phyloP scores from a whole-genome alignment of 1,140 invertebrate species.

The Drosophila funebris region DNA sequence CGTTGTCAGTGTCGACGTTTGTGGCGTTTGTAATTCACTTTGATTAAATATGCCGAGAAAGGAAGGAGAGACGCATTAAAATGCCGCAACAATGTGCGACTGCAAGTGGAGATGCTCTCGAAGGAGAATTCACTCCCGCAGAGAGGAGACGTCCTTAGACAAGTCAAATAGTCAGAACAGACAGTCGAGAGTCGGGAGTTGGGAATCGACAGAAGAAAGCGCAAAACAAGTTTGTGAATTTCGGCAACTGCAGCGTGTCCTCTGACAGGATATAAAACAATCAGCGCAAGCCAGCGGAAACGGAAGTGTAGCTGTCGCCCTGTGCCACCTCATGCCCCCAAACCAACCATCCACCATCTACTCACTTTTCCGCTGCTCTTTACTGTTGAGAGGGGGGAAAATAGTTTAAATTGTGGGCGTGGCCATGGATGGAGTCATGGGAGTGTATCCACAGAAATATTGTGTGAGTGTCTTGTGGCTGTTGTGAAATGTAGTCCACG shows the following conservation, averaged over 20 bases:
- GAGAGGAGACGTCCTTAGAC: constrained; percentile 14
- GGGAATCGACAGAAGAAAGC: constrained; percentile 51
- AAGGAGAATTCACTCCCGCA: background rate
- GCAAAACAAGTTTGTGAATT: constrained; percentile 78
- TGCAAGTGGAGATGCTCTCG: constrained; percentile 18
- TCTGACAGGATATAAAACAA: constrained; percentile 83
- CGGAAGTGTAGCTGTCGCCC: constrained; percentile 63
- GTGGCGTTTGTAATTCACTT: constrained; percentile 76
- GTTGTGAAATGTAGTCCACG: constrained; percentile 68
- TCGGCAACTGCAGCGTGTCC: constrained; percentile 62
- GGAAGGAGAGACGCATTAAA: constrained; percentile 50
- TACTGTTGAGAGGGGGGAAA: constrained; percentile 44
- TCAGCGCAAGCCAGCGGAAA: constrained; percentile 82
- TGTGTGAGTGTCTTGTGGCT: constrained; percentile 26
- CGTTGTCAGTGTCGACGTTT: constrained; percentile 22
- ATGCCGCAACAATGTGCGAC: constrained; percentile 66
- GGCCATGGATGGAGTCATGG: background rate
- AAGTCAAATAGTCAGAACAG: constrained; percentile 55
- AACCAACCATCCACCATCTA: background rate
- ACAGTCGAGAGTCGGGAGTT: background rate
- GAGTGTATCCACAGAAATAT: background rate
- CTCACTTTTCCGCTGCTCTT: background rate
- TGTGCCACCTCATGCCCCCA: background rate
- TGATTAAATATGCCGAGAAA: constrained; percentile 70
- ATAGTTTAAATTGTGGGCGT: constrained; percentile 74